Conservation (phyloP, 2,113 vertebrate species). For the Sceloporus tristichus region DNA sequence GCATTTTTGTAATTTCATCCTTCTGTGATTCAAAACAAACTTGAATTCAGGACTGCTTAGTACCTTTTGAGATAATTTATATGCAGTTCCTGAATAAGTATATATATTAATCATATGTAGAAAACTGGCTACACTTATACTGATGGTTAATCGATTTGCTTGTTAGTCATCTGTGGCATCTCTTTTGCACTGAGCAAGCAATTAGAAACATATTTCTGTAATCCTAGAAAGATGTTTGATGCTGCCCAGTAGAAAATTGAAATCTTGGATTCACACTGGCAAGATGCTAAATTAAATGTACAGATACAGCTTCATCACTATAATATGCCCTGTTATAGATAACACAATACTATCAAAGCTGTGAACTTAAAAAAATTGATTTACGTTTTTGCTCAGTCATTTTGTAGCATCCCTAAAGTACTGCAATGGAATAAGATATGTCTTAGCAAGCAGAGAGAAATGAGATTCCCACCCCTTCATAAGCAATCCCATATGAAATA, state of each 20-base stretch:
- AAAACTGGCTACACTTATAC: conserved; percentile 74
- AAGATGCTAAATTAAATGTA: conserved; percentile 63
- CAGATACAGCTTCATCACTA: conserved; percentile 2
- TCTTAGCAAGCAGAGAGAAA: conserved; percentile 4
- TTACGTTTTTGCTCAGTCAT: conserved; percentile 50
- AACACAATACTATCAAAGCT: conserved; percentile 41
- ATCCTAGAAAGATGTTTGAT: conserved; percentile 66
- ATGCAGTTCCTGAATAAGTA: background rate
- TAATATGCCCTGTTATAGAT: conserved; percentile 34
- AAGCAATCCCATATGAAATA: conserved; percentile 15
- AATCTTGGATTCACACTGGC: conserved; percentile 60
- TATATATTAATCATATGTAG: conserved; percentile 76
- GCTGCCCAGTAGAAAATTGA: conserved; percentile 71
- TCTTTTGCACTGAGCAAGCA: conserved; percentile 80
- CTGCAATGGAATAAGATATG: background rate
- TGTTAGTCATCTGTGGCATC: conserved; percentile 75
- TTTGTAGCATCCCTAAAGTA: conserved; percentile 39
- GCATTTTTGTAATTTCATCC: background rate
- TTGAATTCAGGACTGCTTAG: background rate
- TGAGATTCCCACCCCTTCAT: conserved; percentile 19
- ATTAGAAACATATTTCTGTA: conserved; percentile 80
- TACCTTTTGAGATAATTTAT: background rate
- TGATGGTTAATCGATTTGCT: conserved; percentile 76
- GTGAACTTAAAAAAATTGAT: conserved; percentile 36
- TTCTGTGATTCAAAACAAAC: background rate